phyloP scores from a whole-genome alignment of 2,113 vertebrate genomes.

The Nerophis ophidion region DNA sequence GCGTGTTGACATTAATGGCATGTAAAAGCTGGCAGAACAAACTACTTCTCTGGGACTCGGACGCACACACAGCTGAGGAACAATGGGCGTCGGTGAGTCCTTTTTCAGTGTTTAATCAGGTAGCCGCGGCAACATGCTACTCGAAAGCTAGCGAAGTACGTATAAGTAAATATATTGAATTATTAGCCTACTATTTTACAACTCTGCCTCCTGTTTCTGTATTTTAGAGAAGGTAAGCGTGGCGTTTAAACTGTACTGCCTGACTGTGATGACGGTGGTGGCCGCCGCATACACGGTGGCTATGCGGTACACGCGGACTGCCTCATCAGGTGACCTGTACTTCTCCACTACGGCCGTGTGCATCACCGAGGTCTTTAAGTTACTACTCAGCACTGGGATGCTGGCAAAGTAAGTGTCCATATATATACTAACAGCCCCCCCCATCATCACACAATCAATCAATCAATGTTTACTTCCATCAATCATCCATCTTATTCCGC shows the following conservation, averaged over 20 bases:
- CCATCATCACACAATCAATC: no score
- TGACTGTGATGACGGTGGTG: slow-evolving; percentile 93
- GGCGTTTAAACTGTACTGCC: slow-evolving; percentile 92
- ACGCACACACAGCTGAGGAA: slow-evolving; percentile 10
- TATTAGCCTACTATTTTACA: not conserved
- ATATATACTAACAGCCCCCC: no score
- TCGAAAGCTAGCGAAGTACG: no score
- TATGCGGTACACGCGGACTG: slow-evolving; percentile 83
- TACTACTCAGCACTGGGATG: slow-evolving; percentile 86
- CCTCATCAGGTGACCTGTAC: slow-evolving; percentile 76
- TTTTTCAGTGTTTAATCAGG: slow-evolving; percentile 1
- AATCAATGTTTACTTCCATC: no score
- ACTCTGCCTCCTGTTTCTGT: slow-evolving; percentile 6
- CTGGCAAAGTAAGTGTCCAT: slow-evolving; percentile 81
- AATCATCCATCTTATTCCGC: no score
- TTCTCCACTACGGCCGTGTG: slow-evolving; percentile 93
- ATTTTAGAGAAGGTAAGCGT: slow-evolving; percentile 82
- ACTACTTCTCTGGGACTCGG: not conserved
- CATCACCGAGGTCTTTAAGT: slow-evolving; percentile 86
- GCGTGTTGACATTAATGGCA: not conserved
- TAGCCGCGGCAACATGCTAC: not conserved
- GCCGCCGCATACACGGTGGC: slow-evolving; percentile 86
- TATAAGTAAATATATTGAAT: no score
- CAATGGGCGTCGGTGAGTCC: slow-evolving; percentile 56
- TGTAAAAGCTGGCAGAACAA: slow-evolving; percentile 2